phyloP scores from a whole-genome alignment of 2,888 invertebrate species.

The Prosapia bicincta region DNA sequence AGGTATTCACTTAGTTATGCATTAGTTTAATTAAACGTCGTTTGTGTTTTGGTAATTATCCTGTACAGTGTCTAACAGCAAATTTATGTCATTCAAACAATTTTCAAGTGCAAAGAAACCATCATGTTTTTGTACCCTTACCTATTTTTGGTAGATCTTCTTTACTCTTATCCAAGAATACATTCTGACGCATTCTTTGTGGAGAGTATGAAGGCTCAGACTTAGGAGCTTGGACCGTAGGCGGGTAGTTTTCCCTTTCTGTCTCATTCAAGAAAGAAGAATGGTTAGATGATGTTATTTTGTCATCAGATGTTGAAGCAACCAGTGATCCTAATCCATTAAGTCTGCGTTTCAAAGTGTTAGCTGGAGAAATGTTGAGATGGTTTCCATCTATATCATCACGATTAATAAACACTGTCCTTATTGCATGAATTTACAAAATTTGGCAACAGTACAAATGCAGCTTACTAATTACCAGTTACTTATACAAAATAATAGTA shows the following conservation, averaged over 20 bases:
- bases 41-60: too few species aligned
- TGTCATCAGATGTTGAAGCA: not conserved
- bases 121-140: not conserved
- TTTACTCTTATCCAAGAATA: not conserved
- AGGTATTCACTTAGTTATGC: too few species aligned
- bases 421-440: too few species aligned
- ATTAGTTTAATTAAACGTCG: too few species aligned
- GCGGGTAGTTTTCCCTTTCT: not conserved
- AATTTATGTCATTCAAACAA: too few species aligned
- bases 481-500: too few species aligned
- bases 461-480: too few species aligned
- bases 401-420: too few species aligned
- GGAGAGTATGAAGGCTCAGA: not conserved
- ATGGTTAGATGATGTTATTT: not conserved
- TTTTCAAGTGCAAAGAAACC: not conserved
- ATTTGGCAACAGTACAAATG: too few species aligned
- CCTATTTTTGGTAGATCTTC: not conserved
- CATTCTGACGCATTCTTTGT: not conserved
- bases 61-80: too few species aligned
- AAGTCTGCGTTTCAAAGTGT: not conserved
- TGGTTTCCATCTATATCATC: not conserved
- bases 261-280: not conserved
- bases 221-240: not conserved
- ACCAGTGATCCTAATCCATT: not conserved
- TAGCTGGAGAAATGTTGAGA: not conserved